These are phyloP conservation scores for Sialis fuliginosa DNA, from an alignment of 2,888 invertebrate genomes.

Conservation along the genomic window DNA sequence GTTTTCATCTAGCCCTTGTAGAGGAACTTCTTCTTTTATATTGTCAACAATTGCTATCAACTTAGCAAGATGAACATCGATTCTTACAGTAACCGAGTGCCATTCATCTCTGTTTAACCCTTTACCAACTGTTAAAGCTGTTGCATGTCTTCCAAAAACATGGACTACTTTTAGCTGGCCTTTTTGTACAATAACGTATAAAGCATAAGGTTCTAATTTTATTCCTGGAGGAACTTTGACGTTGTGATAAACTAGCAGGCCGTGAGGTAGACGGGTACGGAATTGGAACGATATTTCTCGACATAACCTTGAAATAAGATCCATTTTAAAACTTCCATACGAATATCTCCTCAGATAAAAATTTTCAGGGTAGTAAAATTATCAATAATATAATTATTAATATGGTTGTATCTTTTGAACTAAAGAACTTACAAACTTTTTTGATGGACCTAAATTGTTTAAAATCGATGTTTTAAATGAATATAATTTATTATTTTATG, in stretches of 20 bases:
- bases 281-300: slow-evolving; percentile 80
- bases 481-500: no score
- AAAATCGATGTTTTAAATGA: no score
- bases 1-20: slow-evolving; percentile 67
- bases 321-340: no score
- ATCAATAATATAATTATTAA: no score
- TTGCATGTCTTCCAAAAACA: slow-evolving; percentile 75
- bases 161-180: slow-evolving; percentile 84
- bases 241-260: slow-evolving; percentile 76
- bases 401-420: no score
- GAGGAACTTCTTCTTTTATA: slow-evolving; percentile 59
- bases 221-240: slow-evolving; percentile 68
- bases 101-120: slow-evolving; percentile 78
- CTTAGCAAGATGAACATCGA: slow-evolving; percentile 72
- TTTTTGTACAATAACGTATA: slow-evolving; percentile 82
- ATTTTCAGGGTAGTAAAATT: no score
- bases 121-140: slow-evolving; percentile 69
- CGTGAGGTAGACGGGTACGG: slow-evolving; percentile 73
- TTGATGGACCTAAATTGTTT: no score
- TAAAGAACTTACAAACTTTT: no score
- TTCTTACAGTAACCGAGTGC: slow-evolving; percentile 75
- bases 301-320: slow-evolving; percentile 60
- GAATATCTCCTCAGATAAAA: no score
- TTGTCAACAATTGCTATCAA: slow-evolving; percentile 77
- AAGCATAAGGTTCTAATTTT: slow-evolving; percentile 69